A percentile compares a stretch with the other conserved stretches of the same genome.
These are phyloP conservation scores for Silurus asotus DNA, from an alignment of 2,113 vertebrate genomes.

Conservation along the genomic window DNA sequence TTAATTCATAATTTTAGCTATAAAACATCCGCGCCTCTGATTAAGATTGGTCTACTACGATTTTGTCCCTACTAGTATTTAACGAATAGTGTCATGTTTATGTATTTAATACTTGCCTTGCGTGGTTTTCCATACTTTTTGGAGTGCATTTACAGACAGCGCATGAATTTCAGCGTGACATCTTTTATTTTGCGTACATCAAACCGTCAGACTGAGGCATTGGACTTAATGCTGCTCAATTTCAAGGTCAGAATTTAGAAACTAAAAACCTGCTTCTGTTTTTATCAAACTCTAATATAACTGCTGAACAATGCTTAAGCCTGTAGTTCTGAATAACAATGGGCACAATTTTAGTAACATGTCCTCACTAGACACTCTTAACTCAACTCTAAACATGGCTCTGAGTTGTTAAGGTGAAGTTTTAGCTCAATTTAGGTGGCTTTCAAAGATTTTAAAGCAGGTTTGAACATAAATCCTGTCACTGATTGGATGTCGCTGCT, in stretches of 20 bases:
- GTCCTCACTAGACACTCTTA: neutral
- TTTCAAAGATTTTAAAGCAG: constrained; percentile 8
- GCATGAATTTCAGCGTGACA: neutral
- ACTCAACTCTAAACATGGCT: neutral
- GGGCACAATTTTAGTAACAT: neutral
- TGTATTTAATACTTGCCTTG: neutral
- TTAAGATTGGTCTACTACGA: no score
- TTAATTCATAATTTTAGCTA: no score
- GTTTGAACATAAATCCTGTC: constrained; percentile 30
- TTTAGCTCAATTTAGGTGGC: constrained; percentile 25
- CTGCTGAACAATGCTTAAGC: neutral
- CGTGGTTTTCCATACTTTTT: neutral
- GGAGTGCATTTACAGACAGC: neutral
- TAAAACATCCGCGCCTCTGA: no score
- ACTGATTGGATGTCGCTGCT: constrained; percentile 44
- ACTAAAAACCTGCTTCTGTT: neutral
- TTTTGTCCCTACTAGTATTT: no score
- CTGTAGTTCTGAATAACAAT: neutral
- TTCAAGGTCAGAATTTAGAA: neutral
- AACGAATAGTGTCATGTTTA: neutral
- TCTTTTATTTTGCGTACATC: neutral
- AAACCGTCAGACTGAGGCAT: neutral
- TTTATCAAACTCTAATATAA: neutral
- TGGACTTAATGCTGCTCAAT: neutral
- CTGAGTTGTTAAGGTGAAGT: neutral